Evolutionary conservation across 1,140 invertebrate genomes (phyloP).

Genomic region (Micrasema minimum): DNA sequence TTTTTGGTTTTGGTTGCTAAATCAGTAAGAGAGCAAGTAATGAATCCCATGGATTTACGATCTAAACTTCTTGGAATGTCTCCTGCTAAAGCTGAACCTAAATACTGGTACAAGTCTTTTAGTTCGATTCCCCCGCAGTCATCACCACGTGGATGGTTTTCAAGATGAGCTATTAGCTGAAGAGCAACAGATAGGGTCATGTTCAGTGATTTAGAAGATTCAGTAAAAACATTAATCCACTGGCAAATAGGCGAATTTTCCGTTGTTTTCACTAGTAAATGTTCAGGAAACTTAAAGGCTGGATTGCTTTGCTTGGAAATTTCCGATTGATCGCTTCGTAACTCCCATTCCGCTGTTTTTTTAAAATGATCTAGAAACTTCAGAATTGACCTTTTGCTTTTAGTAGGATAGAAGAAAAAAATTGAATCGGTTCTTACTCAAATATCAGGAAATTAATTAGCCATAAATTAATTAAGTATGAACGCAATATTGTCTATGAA

Average conservation of each 20-base stretch:
- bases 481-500: too few species aligned
- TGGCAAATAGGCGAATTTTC: background rate
- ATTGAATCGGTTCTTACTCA: too few species aligned
- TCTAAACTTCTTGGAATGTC: constrained; percentile 20
- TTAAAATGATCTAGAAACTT: constrained; percentile 24
- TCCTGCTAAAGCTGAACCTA: constrained; percentile 29
- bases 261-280: background rate
- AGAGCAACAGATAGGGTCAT: constrained; percentile 30
- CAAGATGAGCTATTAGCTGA: constrained; percentile 30
- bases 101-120: constrained; percentile 32
- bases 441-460: too few species aligned
- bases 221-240: constrained; percentile 26
- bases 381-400: constrained; percentile 21
- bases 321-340: background rate
- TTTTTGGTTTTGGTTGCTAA: constrained; percentile 14
- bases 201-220: constrained; percentile 5
- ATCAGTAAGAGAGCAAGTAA: constrained; percentile 15
- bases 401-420: too few species aligned
- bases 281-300: background rate
- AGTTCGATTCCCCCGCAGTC: constrained; percentile 10
- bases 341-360: background rate
- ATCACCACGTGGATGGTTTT: constrained; percentile 16
- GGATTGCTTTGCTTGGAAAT: background rate
- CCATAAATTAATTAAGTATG: too few species aligned
- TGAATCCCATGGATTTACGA: constrained; percentile 10